phyloP scores from a whole-genome alignment of 2,797 vertebrate genomes.

The Cyclura pinguis region DNA sequence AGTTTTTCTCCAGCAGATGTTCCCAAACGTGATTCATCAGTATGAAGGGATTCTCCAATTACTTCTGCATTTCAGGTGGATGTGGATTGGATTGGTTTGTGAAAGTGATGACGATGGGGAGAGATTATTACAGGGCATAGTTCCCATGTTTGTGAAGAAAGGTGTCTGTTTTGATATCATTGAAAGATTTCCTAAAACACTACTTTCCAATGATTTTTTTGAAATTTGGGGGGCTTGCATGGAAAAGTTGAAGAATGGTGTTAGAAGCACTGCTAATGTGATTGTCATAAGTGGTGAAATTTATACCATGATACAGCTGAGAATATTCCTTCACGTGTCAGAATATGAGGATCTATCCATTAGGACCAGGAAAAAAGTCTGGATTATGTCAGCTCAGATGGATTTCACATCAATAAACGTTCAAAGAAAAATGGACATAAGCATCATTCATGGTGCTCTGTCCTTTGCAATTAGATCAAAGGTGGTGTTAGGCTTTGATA shows the following conservation, averaged over 20 bases:
- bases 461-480: neutral
- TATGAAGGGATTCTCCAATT: conserved; percentile 3
- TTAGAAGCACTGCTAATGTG: neutral
- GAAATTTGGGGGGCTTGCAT: neutral
- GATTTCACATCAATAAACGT: neutral
- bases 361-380: neutral
- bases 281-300: conserved; percentile 1
- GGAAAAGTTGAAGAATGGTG: too few relatives aligned
- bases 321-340: neutral
- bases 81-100: neutral
- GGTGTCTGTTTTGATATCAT: conserved; percentile 9
- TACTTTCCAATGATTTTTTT: neutral
- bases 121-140: neutral
- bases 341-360: neutral
- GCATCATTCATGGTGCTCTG: neutral
- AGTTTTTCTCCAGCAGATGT: neutral
- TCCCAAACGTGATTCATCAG: neutral
- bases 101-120: neutral
- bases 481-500: neutral
- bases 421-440: neutral
- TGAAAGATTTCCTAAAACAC: neutral
- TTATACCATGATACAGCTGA: neutral
- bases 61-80: neutral
- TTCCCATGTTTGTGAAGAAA: neutral
- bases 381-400: conserved; percentile 15